A percentile compares a stretch with the other conserved stretches of the same genome.
These are phyloP conservation scores for Myocastor coypus DNA, from an alignment of 2,113 vertebrate genomes.

Conservation along the genomic window DNA sequence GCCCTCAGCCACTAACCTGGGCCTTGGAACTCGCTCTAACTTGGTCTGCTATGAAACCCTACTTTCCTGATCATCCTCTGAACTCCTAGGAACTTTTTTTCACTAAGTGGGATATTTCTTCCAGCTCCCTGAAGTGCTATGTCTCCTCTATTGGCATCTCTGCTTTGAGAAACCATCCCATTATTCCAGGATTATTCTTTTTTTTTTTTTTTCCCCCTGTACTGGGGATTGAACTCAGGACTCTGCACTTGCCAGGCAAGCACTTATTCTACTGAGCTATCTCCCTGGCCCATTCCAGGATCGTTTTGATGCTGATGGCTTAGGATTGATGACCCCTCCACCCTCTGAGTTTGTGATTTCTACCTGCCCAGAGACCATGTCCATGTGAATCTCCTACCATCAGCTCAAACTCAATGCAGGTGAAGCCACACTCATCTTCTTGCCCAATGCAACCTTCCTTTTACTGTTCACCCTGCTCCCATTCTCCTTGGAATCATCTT, in stretches of 20 bases:
- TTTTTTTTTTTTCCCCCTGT: too few relatives aligned
- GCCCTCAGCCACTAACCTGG: conserved; percentile 10
- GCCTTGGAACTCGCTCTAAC: neutral
- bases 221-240: too few relatives aligned
- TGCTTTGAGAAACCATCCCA: neutral
- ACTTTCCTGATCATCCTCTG: neutral
- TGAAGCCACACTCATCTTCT: neutral
- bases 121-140: neutral
- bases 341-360: neutral
- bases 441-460: accelerated
- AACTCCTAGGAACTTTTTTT: neutral
- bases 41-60: neutral
- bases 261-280: too few relatives aligned
- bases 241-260: too few relatives aligned
- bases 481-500: neutral
- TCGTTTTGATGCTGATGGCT: neutral
- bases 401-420: neutral
- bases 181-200: neutral
- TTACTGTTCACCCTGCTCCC: too few relatives aligned
- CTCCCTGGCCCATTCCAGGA: too few relatives aligned
- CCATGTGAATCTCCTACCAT: neutral
- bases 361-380: neutral
- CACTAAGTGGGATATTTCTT: neutral
- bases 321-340: neutral
- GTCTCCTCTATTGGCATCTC: neutral